Conservation (phyloP, 2,888 invertebrate species). For the Chrysolina americana region DNA sequence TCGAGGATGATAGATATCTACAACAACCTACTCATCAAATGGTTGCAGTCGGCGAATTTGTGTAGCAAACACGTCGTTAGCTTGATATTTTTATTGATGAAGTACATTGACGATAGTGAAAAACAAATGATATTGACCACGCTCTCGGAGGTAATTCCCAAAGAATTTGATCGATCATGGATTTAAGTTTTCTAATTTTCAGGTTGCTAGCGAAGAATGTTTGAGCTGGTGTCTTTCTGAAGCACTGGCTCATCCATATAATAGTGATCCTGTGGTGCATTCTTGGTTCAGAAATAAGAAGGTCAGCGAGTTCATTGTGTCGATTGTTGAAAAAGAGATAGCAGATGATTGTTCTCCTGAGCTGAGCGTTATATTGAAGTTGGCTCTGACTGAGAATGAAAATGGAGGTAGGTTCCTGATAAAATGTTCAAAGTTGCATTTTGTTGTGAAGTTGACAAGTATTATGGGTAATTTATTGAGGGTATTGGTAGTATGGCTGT, state of each 20-base stretch:
- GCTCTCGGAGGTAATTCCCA: constrained; percentile 70
- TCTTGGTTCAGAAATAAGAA: constrained; percentile 70
- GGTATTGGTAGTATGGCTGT: too few relatives aligned
- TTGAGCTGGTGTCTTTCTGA: constrained; percentile 70
- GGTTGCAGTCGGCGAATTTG: constrained; percentile 72
- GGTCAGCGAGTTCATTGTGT: constrained; percentile 68
- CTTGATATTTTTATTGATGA: constrained; percentile 76
- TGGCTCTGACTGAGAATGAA: constrained; percentile 65
- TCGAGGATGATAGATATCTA: constrained; percentile 59
- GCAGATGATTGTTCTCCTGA: constrained; percentile 62
- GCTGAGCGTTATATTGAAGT: constrained; percentile 62
- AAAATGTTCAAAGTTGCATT: too few relatives aligned
- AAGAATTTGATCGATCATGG: background rate
- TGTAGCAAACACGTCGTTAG: constrained; percentile 74
- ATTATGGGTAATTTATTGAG: too few relatives aligned
- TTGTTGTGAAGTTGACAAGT: too few relatives aligned
- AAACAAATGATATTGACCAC: constrained; percentile 73
- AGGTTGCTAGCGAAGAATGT: constrained; percentile 59
- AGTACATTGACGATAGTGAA: constrained; percentile 72
- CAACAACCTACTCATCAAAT: constrained; percentile 62
- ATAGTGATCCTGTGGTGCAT: constrained; percentile 65
- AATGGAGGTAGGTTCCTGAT: constrained; percentile 65
- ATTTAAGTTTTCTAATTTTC: constrained; percentile 37
- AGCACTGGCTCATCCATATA: constrained; percentile 70
- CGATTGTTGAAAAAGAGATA: constrained; percentile 64